Conservation (phyloP, 1,140 invertebrate genomes). For the Cotesia glomerata region DNA sequence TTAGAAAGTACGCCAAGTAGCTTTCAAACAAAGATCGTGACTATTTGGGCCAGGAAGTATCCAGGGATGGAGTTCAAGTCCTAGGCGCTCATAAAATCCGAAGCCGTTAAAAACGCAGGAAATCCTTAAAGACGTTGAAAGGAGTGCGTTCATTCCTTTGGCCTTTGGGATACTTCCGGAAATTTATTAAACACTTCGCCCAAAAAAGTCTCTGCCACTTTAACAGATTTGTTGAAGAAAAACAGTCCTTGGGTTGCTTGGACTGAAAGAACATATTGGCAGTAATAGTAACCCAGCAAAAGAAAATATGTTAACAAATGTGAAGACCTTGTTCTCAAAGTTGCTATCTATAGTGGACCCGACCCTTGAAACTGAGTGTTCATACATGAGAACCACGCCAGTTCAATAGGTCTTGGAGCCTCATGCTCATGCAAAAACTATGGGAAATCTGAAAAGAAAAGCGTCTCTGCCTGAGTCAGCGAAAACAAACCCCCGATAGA, state of each 20-base stretch:
- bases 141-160: conserved; percentile 47
- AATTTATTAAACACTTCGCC: no score
- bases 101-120: conserved; percentile 47
- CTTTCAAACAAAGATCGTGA: no score
- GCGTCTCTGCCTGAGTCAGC: conserved; percentile 44
- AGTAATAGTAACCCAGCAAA: conserved; percentile 11
- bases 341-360: conserved; percentile 32
- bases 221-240: conserved; percentile 27
- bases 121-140: conserved; percentile 42
- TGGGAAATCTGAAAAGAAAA: conserved; percentile 13
- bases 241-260: not conserved
- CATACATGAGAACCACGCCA: conserved; percentile 47
- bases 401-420: conserved; percentile 38
- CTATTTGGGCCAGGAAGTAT: no score
- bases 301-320: not conserved
- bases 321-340: not conserved
- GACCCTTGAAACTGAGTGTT: conserved; percentile 32
- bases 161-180: conserved; percentile 47
- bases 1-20: no score
- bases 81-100: conserved; percentile 45
- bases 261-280: not conserved
- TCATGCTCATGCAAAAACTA: conserved; percentile 42
- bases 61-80: conserved; percentile 19
- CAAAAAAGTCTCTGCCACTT: conserved; percentile 39
- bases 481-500: conserved; percentile 41